phyloP scores from a whole-genome alignment of 2,113 vertebrate species.

The Turnix velox region DNA sequence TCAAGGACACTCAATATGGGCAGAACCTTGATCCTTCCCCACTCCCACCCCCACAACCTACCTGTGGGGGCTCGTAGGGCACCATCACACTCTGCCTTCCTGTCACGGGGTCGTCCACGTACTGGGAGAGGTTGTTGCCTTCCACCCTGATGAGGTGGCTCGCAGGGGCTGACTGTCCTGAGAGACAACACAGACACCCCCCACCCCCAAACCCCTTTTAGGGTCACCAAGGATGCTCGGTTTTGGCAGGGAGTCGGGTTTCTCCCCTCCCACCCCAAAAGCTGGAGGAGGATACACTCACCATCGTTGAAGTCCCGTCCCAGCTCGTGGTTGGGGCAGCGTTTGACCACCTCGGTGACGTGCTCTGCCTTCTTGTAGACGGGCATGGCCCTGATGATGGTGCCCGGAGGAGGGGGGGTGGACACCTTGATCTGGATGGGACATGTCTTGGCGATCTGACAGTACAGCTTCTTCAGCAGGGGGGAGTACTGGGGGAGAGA shows the following conservation, averaged over 20 bases:
- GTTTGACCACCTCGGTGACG: conserved; percentile 95
- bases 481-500: conserved; percentile 88
- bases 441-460: conserved; percentile 97
- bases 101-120: conserved; percentile 91
- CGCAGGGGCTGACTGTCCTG: conserved; percentile 91
- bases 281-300: conserved; percentile 53
- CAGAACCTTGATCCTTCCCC: not conserved
- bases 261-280: too few species aligned
- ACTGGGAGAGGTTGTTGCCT: conserved; percentile 92
- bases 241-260: too few species aligned
- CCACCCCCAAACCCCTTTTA: too few species aligned
- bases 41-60: not conserved
- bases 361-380: conserved; percentile 98
- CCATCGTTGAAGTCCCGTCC: conserved; percentile 95
- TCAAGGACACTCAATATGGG: rapidly evolving
- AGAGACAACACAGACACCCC: not conserved
- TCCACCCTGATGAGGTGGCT: conserved; percentile 97
- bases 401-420: conserved; percentile 83
- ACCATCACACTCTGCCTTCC: conserved; percentile 93
- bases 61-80: conserved; percentile 94
- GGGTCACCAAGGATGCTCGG: rapidly evolving
- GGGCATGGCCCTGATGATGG: conserved; percentile 92
- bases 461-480: conserved; percentile 96
- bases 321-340: conserved; percentile 96
- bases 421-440: conserved; percentile 97